These are phyloP conservation scores for Ailurus styani DNA, from an alignment of 2,113 vertebrate genomes.

Conservation along the genomic window DNA sequence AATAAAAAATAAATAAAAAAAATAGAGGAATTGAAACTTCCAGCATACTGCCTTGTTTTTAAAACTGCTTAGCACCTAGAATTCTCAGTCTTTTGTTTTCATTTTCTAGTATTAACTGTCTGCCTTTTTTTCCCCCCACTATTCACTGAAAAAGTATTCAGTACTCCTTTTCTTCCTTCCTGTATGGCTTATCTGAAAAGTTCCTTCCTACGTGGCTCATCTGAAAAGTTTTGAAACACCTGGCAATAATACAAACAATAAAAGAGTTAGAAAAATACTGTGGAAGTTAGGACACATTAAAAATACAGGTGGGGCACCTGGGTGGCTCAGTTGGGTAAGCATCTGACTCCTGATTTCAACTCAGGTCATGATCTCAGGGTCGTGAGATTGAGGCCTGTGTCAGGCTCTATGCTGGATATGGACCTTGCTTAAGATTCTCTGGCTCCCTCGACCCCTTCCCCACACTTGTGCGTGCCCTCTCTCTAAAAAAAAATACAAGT, in stretches of 20 bases:
- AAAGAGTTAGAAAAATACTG: neutral
- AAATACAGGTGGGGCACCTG: neutral
- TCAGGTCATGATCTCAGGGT: neutral
- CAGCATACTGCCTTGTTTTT: neutral
- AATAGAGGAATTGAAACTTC: neutral
- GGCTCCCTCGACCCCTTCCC: neutral
- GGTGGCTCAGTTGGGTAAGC: neutral
- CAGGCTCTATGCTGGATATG: neutral
- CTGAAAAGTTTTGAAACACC: neutral
- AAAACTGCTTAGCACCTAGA: neutral
- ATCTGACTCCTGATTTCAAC: neutral
- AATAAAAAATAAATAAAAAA: too few relatives aligned
- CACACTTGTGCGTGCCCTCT: neutral
- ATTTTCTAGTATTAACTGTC: neutral
- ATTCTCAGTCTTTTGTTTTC: neutral
- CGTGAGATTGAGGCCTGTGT: neutral
- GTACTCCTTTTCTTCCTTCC: neutral
- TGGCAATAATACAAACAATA: neutral
- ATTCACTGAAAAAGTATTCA: too few relatives aligned
- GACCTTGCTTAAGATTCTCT: neutral
- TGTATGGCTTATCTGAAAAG: neutral
- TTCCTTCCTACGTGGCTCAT: neutral
- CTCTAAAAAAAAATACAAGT: neutral
- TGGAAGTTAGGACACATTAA: neutral
- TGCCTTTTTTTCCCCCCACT: fast-evolving